These are phyloP conservation scores for Odontocerum albicorne DNA, from an alignment of 2,888 invertebrate genomes.

Conservation along the genomic window DNA sequence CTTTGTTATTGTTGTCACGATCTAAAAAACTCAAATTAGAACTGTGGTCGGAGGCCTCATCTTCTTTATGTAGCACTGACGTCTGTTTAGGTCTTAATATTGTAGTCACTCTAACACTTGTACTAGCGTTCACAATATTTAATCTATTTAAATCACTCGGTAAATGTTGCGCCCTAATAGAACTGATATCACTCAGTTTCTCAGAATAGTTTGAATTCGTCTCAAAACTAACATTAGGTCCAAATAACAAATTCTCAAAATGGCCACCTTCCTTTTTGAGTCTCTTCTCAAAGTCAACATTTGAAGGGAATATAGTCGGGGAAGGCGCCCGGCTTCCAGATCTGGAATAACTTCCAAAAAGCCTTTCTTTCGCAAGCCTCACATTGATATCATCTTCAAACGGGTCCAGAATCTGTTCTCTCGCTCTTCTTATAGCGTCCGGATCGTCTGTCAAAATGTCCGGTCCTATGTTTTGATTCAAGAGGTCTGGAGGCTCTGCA, in stretches of 20 bases:
- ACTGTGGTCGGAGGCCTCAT: slow-evolving; percentile 10
- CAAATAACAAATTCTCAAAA: slow-evolving; percentile 26
- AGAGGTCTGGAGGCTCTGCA: slow-evolving; percentile 38
- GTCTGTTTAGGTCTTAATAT: too few relatives aligned
- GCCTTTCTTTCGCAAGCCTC: slow-evolving; percentile 32
- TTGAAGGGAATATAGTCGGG: slow-evolving; percentile 32
- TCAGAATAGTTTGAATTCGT: slow-evolving; percentile 28
- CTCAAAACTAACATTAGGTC: slow-evolving; percentile 21
- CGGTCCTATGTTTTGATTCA: slow-evolving; percentile 4
- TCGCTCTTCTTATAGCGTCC: slow-evolving; percentile 26
- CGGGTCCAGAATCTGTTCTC: slow-evolving; percentile 30
- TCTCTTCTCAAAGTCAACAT: slow-evolving; percentile 28
- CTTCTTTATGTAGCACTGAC: neutral
- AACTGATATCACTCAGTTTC: slow-evolving; percentile 32
- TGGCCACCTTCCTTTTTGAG: slow-evolving; percentile 18
- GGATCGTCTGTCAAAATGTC: slow-evolving; percentile 6
- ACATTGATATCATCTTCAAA: slow-evolving; percentile 36
- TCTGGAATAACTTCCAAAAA: slow-evolving; percentile 30
- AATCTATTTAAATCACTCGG: too few relatives aligned
- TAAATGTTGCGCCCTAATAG: slow-evolving; percentile 15
- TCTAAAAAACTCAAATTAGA: slow-evolving; percentile 5
- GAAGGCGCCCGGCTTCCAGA: slow-evolving; percentile 22
- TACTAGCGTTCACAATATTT: neutral
- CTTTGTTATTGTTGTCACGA: neutral
- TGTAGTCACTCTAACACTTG: neutral